Base-by-base conservation (phyloP, 2,797 vertebrate genomes). In the Strix occidentalis region DNA sequence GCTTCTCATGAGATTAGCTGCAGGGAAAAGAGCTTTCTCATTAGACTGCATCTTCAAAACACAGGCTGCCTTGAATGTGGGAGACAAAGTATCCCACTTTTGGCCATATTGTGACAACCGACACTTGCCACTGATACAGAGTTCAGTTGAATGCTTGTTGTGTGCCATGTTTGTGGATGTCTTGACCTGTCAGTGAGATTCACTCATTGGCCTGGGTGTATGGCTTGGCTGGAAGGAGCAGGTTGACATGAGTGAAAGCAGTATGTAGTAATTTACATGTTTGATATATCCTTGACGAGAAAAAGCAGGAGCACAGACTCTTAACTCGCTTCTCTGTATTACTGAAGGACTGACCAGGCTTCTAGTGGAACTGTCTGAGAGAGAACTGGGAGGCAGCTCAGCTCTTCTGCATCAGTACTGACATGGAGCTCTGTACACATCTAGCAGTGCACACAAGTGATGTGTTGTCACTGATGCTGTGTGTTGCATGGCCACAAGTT, bases 1-100 rank as follows among this genome's bases (percentile, higher is more conserved):
- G 68, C 92, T 91, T 74, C 68, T 70, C 18, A 12, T 74, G 75
- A 89, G 90, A 74, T 77, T 70, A 70, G 71, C 89, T 94, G 71
- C 56, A 80, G 81, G 89, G 82, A 80, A 80, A 57, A 77, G 57
- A 87, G 56, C 13, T 90, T 76, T 72, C 60, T 90, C 24, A 18
- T 89, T 83, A 87, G 63, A 17, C 43, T 89, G 24, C 60, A 11
- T 68, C 87, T 94, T 85, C 68, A 70, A 86, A 96, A 63, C 41
- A 29, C 1, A 3, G 78, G 57, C 71, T 89, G 45, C n/a, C 57
- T 68, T 54, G 35, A 83, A 85, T 0, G 1, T 83, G 64, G 64
- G 87, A 75, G 64, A 68, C 56, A 43, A 61, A 87, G 25, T 54
- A 74, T 45, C 63, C 33, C 14, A 1, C 23, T 60, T 78, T 1